A percentile compares a stretch with the other conserved stretches of the same genome.
Conservation (phyloP, 2,113 vertebrate genomes). For the Pyrgilauda ruficollis region DNA sequence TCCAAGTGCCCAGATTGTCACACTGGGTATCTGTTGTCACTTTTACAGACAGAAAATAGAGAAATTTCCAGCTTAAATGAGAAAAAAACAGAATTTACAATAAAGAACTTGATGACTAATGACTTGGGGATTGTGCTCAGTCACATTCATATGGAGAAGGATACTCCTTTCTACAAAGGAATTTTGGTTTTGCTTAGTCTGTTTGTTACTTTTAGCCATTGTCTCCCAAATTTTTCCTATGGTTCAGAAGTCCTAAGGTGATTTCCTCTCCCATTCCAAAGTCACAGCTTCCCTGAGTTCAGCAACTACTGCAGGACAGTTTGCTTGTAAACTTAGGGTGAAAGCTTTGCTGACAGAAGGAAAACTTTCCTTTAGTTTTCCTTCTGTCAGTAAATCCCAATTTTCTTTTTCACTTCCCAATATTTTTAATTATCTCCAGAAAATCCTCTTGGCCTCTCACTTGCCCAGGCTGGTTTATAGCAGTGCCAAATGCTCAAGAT, state of each 20-base stretch:
- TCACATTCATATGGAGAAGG: not conserved
- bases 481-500: not conserved
- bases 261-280: not conserved
- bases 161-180: not conserved
- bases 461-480: not conserved
- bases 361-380: not conserved
- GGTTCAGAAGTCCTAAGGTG: not conserved
- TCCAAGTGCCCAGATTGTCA: not conserved
- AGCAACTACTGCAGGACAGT: not conserved
- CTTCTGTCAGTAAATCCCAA: not conserved
- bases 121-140: fast-evolving
- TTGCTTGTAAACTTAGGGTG: not conserved
- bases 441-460: not conserved
- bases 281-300: not conserved
- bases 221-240: not conserved
- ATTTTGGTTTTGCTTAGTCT: not conserved
- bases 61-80: not conserved
- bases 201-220: not conserved
- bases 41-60: not conserved
- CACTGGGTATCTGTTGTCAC: not conserved
- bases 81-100: not conserved
- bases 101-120: not conserved
- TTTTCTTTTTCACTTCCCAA: not conserved
- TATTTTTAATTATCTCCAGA: not conserved
- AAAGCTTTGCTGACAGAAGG: no score